Percentiles rank a stretch among this genome's conserved stretches.
Conservation (phyloP, 2,113 vertebrate species). For the Poecilia latipinna region DNA sequence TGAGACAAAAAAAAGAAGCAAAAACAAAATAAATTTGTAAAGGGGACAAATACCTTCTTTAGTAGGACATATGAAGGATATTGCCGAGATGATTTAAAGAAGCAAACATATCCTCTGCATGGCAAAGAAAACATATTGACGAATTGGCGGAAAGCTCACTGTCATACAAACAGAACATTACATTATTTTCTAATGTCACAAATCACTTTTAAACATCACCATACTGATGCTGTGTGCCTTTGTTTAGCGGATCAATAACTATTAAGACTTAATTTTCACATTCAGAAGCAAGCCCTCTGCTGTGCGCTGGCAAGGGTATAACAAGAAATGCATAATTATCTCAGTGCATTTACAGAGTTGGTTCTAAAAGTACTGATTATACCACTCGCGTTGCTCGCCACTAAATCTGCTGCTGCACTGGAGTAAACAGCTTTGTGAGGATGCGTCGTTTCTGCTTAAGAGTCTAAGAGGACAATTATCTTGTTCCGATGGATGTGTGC, state of each 20-base stretch:
- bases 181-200: background rate
- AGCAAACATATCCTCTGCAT: slow-evolving; percentile 10
- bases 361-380: slow-evolving; percentile 24
- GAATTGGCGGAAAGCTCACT: slow-evolving; percentile 22
- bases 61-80: background rate
- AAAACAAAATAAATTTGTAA: too few species aligned
- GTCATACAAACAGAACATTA: background rate
- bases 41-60: too few species aligned
- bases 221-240: background rate
- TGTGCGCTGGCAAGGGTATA: background rate
- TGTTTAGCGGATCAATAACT: slow-evolving; percentile 1
- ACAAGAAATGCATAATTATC: slow-evolving; percentile 19
- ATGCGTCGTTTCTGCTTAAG: slow-evolving; percentile 24
- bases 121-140: background rate
- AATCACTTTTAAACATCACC: background rate
- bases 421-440: slow-evolving; percentile 14
- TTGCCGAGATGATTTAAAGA: slow-evolving; percentile 33
- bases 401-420: background rate
- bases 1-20: too few species aligned
- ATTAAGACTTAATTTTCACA: slow-evolving; percentile 14
- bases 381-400: slow-evolving; percentile 2
- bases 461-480: slow-evolving; percentile 34
- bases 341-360: slow-evolving; percentile 10
- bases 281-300: background rate
- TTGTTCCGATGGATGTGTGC: slow-evolving; percentile 28